phyloP scores from a whole-genome alignment of 2,797 vertebrate genomes.

The Chrysolophus pictus region DNA sequence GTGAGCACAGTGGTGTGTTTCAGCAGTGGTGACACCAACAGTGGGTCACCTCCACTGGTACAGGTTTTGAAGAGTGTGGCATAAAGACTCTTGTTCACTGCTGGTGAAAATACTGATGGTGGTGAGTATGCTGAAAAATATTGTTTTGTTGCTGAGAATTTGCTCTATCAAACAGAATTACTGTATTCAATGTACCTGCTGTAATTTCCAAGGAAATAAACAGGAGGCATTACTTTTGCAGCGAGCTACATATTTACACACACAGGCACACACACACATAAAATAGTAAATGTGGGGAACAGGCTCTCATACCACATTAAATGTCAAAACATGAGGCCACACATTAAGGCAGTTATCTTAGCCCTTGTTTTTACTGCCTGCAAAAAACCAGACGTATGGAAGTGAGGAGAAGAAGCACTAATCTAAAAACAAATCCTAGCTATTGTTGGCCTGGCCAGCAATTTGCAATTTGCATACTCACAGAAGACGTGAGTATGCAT shows the following conservation, averaged over 20 bases:
- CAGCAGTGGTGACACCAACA: no score
- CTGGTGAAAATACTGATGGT: no score
- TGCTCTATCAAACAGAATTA: no score
- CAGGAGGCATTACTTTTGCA: no score
- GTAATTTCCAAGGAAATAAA: no score
- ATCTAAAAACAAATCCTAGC: neutral
- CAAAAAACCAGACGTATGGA: neutral
- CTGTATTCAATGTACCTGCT: no score
- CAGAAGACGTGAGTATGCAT: neutral
- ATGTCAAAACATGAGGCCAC: neutral
- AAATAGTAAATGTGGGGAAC: neutral
- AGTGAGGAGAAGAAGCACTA: neutral
- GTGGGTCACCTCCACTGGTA: no score
- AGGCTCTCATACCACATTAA: neutral
- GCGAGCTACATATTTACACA: neutral
- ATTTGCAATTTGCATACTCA: neutral
- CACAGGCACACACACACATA: neutral
- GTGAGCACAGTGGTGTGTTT: no score
- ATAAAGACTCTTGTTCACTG: no score
- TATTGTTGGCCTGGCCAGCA: neutral
- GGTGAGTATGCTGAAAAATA: no score
- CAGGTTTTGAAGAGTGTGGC: no score
- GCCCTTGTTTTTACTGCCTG: neutral
- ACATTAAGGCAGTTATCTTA: neutral
- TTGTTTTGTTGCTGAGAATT: no score